Evolutionary conservation across 2,797 vertebrate genomes (phyloP).

Genomic region (Argya squamiceps): DNA sequence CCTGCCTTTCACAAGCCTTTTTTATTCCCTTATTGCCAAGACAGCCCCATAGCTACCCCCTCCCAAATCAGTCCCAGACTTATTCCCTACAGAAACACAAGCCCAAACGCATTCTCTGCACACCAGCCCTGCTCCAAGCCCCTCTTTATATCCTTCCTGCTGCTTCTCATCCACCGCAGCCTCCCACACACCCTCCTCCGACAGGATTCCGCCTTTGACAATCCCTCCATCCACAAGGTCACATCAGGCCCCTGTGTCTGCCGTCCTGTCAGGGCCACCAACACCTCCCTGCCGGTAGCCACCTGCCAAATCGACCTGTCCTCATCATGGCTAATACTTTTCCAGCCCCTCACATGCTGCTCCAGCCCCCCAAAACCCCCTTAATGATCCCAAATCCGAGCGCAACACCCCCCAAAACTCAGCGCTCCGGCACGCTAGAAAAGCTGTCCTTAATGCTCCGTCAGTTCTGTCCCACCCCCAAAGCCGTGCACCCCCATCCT

Average conservation of each 20-base stretch:
- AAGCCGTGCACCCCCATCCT: not conserved
- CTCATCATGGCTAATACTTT: rapidly evolving
- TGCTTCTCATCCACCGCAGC: not conserved
- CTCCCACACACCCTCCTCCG: not conserved
- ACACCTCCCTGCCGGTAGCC: not conserved
- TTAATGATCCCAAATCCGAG: not conserved
- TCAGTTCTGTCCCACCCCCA: not conserved
- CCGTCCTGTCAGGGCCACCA: not conserved
- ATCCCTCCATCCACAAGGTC: not conserved
- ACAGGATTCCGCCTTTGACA: not conserved
- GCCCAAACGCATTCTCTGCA: not conserved
- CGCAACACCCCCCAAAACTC: not conserved
- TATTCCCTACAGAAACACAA: rapidly evolving
- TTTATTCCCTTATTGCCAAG: too few relatives aligned
- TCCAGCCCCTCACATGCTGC: not conserved
- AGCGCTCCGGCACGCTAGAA: rapidly evolving
- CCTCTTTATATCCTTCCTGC: not conserved
- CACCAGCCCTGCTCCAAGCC: not conserved
- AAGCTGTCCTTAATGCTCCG: rapidly evolving
- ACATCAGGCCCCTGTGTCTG: not conserved
- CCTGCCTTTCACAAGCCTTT: not conserved
- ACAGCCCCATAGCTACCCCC: rapidly evolving
- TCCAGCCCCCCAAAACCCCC: not conserved
- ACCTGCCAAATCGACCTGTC: not conserved
- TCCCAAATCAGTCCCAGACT: not conserved